Evolutionary conservation across 2,888 invertebrate species (phyloP), one percentile per base, ranked within the genome.

Genomic region (Dasypolia templi): DNA sequence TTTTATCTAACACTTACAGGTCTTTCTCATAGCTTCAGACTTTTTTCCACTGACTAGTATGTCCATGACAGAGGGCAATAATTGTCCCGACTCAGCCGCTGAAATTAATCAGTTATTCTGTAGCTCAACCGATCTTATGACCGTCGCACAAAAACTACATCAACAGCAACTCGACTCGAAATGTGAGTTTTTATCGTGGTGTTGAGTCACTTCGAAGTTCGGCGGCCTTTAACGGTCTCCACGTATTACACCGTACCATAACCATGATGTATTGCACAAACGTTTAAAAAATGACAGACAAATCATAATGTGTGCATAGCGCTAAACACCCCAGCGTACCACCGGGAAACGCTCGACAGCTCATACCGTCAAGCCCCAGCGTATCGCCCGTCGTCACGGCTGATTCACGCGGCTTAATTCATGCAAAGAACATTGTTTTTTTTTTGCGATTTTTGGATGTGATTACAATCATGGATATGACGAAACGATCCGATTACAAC

Each of bases 41-140:
- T 64, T 46, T 29, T 65, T 74, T 39, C 44, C 46, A 1, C n/a
- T 5, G 7, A 12, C 0, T 9, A 75, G 49, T 35, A 75, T 70
- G n/a, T 75, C 79, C 51, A 59, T 51, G 0, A 75, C 29, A 0
- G 75, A 75, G 1, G 72, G 71, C 19, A 72, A 79, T 22, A 79
- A 32, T 59, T 59, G 29, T 2, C 75, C 58, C 5, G 1, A n/a
- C 29, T 35, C 51, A n/a, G 58, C 51, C 44, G 72, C 75, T 75
- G 35, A 46, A 75, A 71, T 29, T 17, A 2, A 66, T 14, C 46
- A 22, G 19, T 39, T 17, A n/a, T 39, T 61, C n/a, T n/a, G 22
- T 64, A 56, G 7, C 32, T 64, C 11, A 19, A 56, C 11, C 6
- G 53, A 11, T 53, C 17, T 1, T 46, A 32, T 32, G 22, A 22